Conservation (phyloP, 2,888 invertebrate species). For the Thymelicus sylvestris region DNA sequence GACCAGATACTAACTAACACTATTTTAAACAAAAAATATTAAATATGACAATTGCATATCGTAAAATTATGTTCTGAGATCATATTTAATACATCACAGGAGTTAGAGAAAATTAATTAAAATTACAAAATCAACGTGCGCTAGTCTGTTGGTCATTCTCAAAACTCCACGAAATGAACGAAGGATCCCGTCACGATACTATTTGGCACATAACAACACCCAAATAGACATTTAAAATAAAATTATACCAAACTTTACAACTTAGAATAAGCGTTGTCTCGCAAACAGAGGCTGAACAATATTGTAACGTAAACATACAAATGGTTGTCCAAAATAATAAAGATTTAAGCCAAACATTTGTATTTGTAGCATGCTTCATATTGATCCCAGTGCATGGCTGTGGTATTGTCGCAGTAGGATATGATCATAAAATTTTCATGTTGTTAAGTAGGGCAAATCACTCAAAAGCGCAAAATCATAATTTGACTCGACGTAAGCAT, state of each 20-base stretch:
- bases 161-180: slow-evolving; percentile 39
- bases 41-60: slow-evolving; percentile 81
- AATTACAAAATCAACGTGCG: slow-evolving; percentile 55
- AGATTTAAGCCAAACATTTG: slow-evolving; percentile 35
- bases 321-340: slow-evolving; percentile 26
- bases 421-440: too few species aligned
- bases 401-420: too few species aligned
- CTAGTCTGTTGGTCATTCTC: slow-evolving; percentile 36
- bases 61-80: slow-evolving; percentile 86
- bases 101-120: slow-evolving; percentile 77
- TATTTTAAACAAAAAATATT: slow-evolving; percentile 71
- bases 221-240: slow-evolving; percentile 61
- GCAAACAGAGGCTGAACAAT: slow-evolving; percentile 51
- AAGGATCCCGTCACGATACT: slow-evolving; percentile 44
- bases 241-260: slow-evolving; percentile 62
- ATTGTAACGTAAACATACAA: slow-evolving; percentile 6
- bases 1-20: slow-evolving; percentile 58
- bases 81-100: slow-evolving; percentile 89
- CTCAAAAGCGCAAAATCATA: too few species aligned
- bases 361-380: not conserved
- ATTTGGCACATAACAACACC: slow-evolving; percentile 55
- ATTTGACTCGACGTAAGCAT: too few species aligned
- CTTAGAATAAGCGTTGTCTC: slow-evolving; percentile 54
- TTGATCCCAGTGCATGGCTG: too few species aligned
- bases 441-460: too few species aligned